A percentile compares a stretch with the other conserved stretches of the same genome.
Evolutionary conservation across 2,888 invertebrate genomes (phyloP).

Genomic region (Drosophila aldrichi): DNA sequence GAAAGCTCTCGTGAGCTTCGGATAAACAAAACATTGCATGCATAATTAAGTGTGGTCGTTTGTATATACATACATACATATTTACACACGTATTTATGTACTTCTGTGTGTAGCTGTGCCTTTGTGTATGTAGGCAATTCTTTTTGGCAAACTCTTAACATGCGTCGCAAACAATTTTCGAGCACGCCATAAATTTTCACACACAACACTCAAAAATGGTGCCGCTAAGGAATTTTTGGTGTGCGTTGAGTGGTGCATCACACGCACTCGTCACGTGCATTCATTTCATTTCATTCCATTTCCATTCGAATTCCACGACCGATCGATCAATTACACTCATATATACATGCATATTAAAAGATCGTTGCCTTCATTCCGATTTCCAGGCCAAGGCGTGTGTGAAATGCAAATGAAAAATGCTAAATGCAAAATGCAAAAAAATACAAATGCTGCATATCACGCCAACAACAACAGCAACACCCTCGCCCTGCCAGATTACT

Average conservation of each 20-base stretch:
- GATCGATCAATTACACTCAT: constrained; percentile 63
- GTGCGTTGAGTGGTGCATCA: constrained; percentile 44
- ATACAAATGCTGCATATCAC: constrained; percentile 59
- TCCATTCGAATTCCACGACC: constrained; percentile 56
- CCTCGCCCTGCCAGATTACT: constrained; percentile 61
- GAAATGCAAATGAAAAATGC: constrained; percentile 65
- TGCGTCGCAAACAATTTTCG: constrained; percentile 56
- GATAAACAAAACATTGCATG: constrained; percentile 33
- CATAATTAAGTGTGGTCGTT: constrained; percentile 27
- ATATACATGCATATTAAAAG: constrained; percentile 51
- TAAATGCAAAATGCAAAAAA: constrained; percentile 29
- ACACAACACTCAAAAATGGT: constrained; percentile 46
- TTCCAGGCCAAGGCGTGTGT: constrained; percentile 78
- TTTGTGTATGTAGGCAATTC: constrained; percentile 18
- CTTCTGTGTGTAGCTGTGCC: background rate
- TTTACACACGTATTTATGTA: background rate
- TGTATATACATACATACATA: background rate
- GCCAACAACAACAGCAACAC: constrained; percentile 68
- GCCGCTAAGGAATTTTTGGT: constrained; percentile 57
- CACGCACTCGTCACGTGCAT: constrained; percentile 72
- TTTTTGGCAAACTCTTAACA: constrained; percentile 55
- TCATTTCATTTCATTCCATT: constrained; percentile 52
- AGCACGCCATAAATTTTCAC: constrained; percentile 70
- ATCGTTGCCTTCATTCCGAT: constrained; percentile 67
- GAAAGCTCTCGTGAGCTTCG: constrained; percentile 48